Base-by-base conservation (phyloP, 2,113 vertebrate species). In the Smithornis capensis region DNA sequence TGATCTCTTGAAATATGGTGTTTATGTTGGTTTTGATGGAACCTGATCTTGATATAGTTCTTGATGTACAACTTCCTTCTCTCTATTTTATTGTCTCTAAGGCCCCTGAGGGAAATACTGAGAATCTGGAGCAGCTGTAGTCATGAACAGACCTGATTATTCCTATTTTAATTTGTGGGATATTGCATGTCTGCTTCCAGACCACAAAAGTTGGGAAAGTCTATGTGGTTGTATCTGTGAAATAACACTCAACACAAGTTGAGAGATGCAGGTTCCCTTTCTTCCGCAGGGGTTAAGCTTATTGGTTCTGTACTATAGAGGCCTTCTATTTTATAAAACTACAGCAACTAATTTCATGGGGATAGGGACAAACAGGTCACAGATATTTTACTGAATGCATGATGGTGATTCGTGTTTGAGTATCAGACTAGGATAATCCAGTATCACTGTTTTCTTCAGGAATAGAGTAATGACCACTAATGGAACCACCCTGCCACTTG, bases 41-140 rank as follows among this genome's bases (percentile, higher is more conserved):
- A 88, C 83, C 38, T 93, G 68, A 75, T 90, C 89, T 91, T 93
- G 76, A 84, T 86, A 78, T 12, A 67, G 10, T 71, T 83, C 68
- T 63, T 90, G 47, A 47, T 88, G 73, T 74, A 60, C 40, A 75
- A 42, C 63, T 88, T 93, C 56, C 64, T 83, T 91, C 56, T 27
- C 21, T 92, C 12, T 93, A 9, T 86, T 93, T 95, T 75, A 56
- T 81, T 75, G 55, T 94, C 33, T 83, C 38, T 83, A 83, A 80
- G 45, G 57, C 55, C 56, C 87, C 59, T 69, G 63, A 82, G 87
- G 74, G 63, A 87, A 85, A 85, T 85, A 55, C 55, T 80, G 67
- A 64, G 40, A 79, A 91, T 77, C 56, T 70, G 59, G 75, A 95
- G 33, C 93, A 92, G 44, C 90, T 93, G 87, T 91, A 93, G 83